phyloP scores from a whole-genome alignment of 2,113 vertebrate genomes.

The Cisticola juncidis region DNA sequence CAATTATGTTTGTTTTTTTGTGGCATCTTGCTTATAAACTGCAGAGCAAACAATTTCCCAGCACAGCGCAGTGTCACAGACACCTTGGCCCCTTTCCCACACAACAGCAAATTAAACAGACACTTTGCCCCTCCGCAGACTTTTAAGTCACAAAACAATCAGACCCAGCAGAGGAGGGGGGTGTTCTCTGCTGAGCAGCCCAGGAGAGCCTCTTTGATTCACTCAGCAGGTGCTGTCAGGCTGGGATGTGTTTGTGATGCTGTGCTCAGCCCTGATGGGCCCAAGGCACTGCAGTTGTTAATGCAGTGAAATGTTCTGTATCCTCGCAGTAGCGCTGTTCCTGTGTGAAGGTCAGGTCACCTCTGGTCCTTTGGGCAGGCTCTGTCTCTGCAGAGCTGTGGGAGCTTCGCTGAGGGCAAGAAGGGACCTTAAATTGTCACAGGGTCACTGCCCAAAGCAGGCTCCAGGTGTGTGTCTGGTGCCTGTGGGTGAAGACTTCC shows the following conservation, averaged over 20 bases:
- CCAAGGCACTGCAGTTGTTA: neutral
- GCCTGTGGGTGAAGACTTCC: neutral
- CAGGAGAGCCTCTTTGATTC: neutral
- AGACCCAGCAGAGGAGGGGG: neutral
- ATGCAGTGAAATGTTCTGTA: fast-evolving
- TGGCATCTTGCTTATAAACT: neutral
- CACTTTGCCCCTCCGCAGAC: neutral
- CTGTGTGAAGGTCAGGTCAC: neutral
- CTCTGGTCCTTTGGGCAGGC: neutral
- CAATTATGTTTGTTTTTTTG: neutral
- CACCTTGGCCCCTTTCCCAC: neutral
- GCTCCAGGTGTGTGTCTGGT: neutral
- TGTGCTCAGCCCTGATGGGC: neutral
- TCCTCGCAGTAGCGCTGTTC: neutral
- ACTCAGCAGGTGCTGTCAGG: neutral
- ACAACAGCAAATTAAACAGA: neutral
- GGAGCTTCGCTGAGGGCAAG: neutral
- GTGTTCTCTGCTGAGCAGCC: neutral
- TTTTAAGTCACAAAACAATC: neutral
- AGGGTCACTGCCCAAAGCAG: neutral
- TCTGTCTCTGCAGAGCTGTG: neutral
- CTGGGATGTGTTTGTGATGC: neutral
- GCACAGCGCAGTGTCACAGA: neutral
- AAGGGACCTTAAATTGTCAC: neutral
- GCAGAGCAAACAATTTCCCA: neutral